Base-by-base conservation (phyloP, 1,140 invertebrate genomes). In the Heliconius eleuchia region DNA sequence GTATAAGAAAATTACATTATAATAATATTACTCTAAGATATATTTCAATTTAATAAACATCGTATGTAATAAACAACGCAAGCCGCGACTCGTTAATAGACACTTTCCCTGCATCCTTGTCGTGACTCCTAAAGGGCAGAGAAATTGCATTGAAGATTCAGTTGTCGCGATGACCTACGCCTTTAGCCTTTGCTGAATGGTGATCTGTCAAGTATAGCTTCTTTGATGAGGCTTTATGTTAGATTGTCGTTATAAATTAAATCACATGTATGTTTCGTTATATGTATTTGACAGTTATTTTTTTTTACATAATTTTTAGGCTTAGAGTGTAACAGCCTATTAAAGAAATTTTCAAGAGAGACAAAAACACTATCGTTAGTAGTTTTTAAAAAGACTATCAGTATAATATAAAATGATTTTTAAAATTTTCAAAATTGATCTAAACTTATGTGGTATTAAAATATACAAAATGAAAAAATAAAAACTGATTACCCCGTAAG, bases 121-220 rank as follows among this genome's bases (percentile, higher is more conserved):
- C 80, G 80, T 78, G 77, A 76, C 73, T 52, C n/a, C 19, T 37
- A 81, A 78, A 78, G 77, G 76, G 73, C 74, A 81, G 76, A 71
- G 80, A 81, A 77, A 81, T 76, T 73, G 46, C 73, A 60, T 77
- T 76, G 79, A 73, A 77, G 75, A 74, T 80, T 71, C 42, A 11
- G 46, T 39, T 78, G 80, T 81, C 80, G 80, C 76, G 73, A 78
- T 78, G 76, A 73, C 80, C 76, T 81, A 72, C 78, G 77, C 77
- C 80, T 39, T 74, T 57, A 39, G 72, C 60, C 73, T 71, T 81
- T 81, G 77, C 76, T 30, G 11, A 66, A 27, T 66, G 4, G 60
- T 66, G 8, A 30, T 16, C 60, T 66, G 11, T 66, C 60, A 13
- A 66, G 8, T 30, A 66, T 66, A 30, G 27, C 60, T 16, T 16